Base-by-base conservation (phyloP, 2,888 invertebrate species). In the Brachyopa scutellaris region DNA sequence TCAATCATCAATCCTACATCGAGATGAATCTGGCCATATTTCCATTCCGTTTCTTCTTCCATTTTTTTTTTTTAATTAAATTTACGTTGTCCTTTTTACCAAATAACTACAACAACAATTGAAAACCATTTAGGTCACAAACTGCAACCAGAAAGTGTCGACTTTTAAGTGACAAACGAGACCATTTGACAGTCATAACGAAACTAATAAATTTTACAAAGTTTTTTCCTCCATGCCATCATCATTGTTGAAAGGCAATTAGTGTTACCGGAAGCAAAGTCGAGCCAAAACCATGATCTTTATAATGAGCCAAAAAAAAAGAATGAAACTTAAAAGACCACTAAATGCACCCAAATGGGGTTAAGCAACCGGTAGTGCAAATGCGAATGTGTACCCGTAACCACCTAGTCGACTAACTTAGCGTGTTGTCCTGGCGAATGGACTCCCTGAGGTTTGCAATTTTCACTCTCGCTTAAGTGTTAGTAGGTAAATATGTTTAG, bases 401-500 rank as follows among this genome's bases (percentile, higher is more conserved):
- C 21, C 2, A 9, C n/a, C n/a, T 3, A 31, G 45, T 45, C 23
- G 51, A 33, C 49, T 51, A 73, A 53, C 45, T 55, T 45, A 13
- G 36, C 62, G 53, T 62, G 62, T 13, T 62, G 45, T 53, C 72
- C 45, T 61, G 61, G 26, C 29, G 40, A 40, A 55, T 64, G 59
- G 66, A 73, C 59, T 72, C 57, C 59, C 61, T 59, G 51, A 53
- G 23, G 61, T 61, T 59, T 77, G 51, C 53, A 76, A 42, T 69
- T 77, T 61, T 61, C 23, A 61, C 61, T 69, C 36, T 62, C 67
- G 19, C 33, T 55, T 36, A 31, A 45, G 17, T 53, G 53, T 62
- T 13, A 40, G 62, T 33, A 62, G n/a, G 13, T n/a, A n/a, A n/a
- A n/a, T 6, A 26, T 26, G 3, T 5, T 31, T 45, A 15, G 31